These are phyloP conservation scores for Stichopus horrens DNA, from an alignment of 53 echinoderm and acorn worm genomes.

Conservation along the genomic window DNA sequence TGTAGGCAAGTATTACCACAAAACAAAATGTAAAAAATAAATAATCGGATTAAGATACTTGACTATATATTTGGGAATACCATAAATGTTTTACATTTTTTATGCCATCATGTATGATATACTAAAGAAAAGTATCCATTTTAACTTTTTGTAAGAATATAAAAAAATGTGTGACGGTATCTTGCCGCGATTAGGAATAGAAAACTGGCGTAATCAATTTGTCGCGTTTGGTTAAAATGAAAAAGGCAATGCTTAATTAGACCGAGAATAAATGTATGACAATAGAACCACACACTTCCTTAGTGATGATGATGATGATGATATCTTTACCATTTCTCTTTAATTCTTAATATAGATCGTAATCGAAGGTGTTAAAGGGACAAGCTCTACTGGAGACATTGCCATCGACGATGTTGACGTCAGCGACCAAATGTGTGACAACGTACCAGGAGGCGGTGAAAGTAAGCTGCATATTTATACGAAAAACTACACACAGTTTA, in stretches of 20 bases:
- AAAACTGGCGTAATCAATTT: neutral
- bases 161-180: too few relatives aligned
- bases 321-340: neutral
- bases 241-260: neutral
- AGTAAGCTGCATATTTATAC: neutral
- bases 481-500: too few relatives aligned
- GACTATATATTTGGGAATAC: too few relatives aligned
- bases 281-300: neutral
- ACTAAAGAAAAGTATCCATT: too few relatives aligned
- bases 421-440: conserved; percentile 43
- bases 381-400: conserved; percentile 55
- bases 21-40: too few relatives aligned
- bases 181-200: too few relatives aligned
- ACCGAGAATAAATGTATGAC: neutral
- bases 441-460: conserved; percentile 17
- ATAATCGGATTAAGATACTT: too few relatives aligned
- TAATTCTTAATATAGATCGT: conserved; percentile 49
- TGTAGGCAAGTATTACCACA: too few relatives aligned
- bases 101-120: too few relatives aligned
- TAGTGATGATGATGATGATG: conserved; percentile 29
- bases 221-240: neutral
- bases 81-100: too few relatives aligned
- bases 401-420: conserved; percentile 70
- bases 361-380: conserved; percentile 65
- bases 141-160: too few relatives aligned